A percentile compares a stretch with the other conserved stretches of the same genome.
phyloP scores from a whole-genome alignment of 2,888 invertebrate genomes.

The Rhorus exstirpatorius region DNA sequence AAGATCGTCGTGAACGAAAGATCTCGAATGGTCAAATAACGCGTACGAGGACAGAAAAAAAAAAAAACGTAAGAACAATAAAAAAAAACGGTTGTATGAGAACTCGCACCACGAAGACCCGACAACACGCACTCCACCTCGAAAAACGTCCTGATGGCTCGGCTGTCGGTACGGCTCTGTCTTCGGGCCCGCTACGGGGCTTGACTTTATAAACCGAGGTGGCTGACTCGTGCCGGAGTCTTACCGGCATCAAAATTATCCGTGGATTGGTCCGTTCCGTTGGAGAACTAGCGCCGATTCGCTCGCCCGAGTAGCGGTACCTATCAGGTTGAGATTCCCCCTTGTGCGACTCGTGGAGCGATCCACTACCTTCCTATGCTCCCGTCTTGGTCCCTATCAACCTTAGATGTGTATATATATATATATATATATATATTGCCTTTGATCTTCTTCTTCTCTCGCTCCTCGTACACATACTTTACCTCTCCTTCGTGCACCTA shows the following conservation, averaged over 20 bases:
- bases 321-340: slow-evolving; percentile 45
- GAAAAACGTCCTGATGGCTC: slow-evolving; percentile 81
- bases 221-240: slow-evolving; percentile 77
- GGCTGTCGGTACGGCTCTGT: slow-evolving; percentile 86
- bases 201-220: slow-evolving; percentile 85
- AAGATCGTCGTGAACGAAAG: not conserved
- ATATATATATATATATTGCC: slow-evolving; percentile 2
- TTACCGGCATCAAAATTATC: slow-evolving; percentile 73
- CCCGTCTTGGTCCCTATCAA: slow-evolving; percentile 43
- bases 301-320: slow-evolving; percentile 74
- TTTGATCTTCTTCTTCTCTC: slow-evolving; percentile 61
- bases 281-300: slow-evolving; percentile 76
- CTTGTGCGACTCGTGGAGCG: slow-evolving; percentile 25
- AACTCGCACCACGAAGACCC: slow-evolving; percentile 68
- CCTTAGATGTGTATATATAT: slow-evolving; percentile 23
- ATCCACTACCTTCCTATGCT: slow-evolving; percentile 57
- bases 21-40: not conserved
- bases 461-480: slow-evolving; percentile 45
- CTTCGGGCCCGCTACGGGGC: slow-evolving; percentile 82
- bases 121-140: slow-evolving; percentile 78
- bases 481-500: slow-evolving; percentile 48
- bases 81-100: slow-evolving; percentile 20
- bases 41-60: slow-evolving; percentile 3
- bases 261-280: slow-evolving; percentile 78
- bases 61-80: too few species aligned